Evolutionary conservation across 2,797 vertebrate species (phyloP), one percentile per base, ranked within the genome.

Genomic region (Galagoides demidoff): DNA sequence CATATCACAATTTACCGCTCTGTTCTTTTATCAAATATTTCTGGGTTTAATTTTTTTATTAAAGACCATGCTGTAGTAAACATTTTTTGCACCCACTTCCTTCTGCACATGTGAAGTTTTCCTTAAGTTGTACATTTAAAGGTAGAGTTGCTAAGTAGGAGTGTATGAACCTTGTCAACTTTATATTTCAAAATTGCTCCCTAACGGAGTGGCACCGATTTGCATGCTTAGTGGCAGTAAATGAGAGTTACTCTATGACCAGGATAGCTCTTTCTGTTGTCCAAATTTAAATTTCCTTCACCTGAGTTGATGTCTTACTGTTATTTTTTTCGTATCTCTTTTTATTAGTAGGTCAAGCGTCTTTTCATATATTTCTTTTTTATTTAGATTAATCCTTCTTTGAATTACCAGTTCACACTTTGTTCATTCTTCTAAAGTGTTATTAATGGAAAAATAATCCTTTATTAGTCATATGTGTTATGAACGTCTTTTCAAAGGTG

Each of bases 401-500:
- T 87, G 43, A 78, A 55, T 87, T 94, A 6, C 17, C 31, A 83
- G 4, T 92, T 83, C 55, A 59, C 31, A 66, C 19, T 90, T 68
- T 52, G 5, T 82, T 90, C 52, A 64, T 85, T 90, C 73, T 95
- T 94, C 16, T 61, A 31, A 27, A 25, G 61, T 90, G 27, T 63
- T 90, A 76, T 20, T 70, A 49, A 57, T 37, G 19, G 64, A 94
- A 87, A 63, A 73, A 37, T 27, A 77, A 66, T n/a, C 20, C 2
- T 77, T 88, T 96, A 6, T 66, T 57, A 88, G 78, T 64, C 61
- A n/a, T 45, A 68, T 43, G 55, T 57, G 14, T 66, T 93, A 89
- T 27, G 20, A 31, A 45, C 61, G 61, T 61, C 43, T 68, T 92
- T 89, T 90, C 37, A 94, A 59, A 92, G n/a, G 11, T 27, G 68